Evolutionary conservation across 2,888 invertebrate genomes (phyloP).

Genomic region (Mimas tiliae): DNA sequence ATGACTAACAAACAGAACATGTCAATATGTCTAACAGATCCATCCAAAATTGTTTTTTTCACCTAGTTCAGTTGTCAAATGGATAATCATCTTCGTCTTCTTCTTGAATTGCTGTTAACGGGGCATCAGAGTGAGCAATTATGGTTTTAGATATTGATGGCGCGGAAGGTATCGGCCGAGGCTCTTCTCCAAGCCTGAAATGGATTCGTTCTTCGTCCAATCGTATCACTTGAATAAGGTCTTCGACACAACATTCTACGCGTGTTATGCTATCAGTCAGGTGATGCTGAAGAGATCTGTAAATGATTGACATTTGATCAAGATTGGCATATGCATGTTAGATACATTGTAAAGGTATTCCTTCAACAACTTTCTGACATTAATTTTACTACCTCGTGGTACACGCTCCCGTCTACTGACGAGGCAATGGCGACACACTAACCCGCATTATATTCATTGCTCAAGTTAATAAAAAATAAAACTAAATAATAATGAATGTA

Average conservation of each 20-base stretch:
- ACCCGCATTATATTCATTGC: too few species aligned
- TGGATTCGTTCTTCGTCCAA: conserved; percentile 63
- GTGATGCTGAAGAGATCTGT: conserved; percentile 49
- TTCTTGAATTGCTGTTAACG: conserved; percentile 59
- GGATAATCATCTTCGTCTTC: conserved; percentile 66
- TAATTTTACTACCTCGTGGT: too few species aligned
- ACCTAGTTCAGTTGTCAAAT: conserved; percentile 38
- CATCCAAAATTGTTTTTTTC: neutral
- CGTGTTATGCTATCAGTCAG: conserved; percentile 53
- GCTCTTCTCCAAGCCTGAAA: conserved; percentile 51
- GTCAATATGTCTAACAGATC: too few species aligned
- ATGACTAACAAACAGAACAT: too few species aligned
- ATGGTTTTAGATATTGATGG: neutral
- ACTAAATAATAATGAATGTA: too few species aligned
- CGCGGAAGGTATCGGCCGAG: conserved; percentile 29
- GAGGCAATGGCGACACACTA: too few species aligned
- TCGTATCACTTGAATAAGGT: conserved; percentile 57
- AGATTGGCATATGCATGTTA: too few species aligned
- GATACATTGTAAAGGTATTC: too few species aligned
- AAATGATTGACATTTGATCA: neutral
- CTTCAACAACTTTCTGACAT: too few species aligned
- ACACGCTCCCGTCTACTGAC: too few species aligned
- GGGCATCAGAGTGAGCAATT: conserved; percentile 30
- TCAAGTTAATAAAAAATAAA: too few species aligned
- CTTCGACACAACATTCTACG: conserved; percentile 62